Evolutionary conservation across 2,888 invertebrate species (phyloP).

Genomic region (Tipula lateralis): DNA sequence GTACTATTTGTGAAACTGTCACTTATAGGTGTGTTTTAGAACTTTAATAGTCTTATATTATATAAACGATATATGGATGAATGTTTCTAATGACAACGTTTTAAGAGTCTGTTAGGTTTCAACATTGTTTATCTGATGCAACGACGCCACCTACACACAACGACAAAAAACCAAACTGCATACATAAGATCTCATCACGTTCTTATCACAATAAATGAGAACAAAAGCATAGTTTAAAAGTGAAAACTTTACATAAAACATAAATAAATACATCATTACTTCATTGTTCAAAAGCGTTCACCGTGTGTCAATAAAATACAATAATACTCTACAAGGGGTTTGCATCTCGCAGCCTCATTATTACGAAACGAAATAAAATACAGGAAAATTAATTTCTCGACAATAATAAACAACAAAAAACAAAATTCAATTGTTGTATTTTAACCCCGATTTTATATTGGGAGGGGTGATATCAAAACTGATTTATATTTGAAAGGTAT

Average conservation of each 20-base stretch:
- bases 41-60: too few species aligned
- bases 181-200: background rate
- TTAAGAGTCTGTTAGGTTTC: too few species aligned
- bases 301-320: constrained; percentile 29
- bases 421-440: background rate
- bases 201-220: background rate
- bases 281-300: constrained; percentile 27
- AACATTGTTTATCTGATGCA: too few species aligned
- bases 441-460: background rate
- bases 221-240: background rate
- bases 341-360: background rate
- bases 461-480: background rate
- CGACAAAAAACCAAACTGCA: too few species aligned
- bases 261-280: background rate
- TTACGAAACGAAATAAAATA: background rate
- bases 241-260: constrained; percentile 12
- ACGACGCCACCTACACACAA: background rate
- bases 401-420: background rate
- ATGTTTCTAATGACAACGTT: too few species aligned
- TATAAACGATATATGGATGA: too few species aligned
- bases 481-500: background rate
- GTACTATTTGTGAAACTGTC: too few species aligned
- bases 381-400: background rate
- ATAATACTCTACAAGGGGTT: background rate
- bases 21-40: too few species aligned